A percentile compares a stretch with the other conserved stretches of the same genome.
These are phyloP conservation scores for Squalus acanthias DNA, from an alignment of 2,797 vertebrate species.

Conservation along the genomic window DNA sequence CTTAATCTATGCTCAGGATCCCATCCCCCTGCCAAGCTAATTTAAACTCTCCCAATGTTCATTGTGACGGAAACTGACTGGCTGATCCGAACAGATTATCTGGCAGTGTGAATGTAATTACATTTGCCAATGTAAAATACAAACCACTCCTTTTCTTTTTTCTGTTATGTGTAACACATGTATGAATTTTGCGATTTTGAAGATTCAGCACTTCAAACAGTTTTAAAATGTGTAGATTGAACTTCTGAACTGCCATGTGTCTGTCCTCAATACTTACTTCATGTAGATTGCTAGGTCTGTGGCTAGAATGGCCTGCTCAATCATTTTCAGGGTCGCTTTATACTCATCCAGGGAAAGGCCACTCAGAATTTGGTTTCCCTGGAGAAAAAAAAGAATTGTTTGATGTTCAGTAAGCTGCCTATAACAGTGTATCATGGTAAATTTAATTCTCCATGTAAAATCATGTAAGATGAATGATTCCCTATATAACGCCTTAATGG, in stretches of 20 bases:
- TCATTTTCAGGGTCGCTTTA: constrained; percentile 85
- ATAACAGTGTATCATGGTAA: not conserved
- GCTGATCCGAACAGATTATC: no score
- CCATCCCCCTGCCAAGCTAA: no score
- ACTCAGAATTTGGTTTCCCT: constrained; percentile 96
- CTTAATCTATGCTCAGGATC: no score
- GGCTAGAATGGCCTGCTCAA: constrained; percentile 90
- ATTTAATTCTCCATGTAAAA: not conserved
- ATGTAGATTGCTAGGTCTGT: constrained; percentile 94
- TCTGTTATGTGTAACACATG: not conserved
- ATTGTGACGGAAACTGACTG: no score
- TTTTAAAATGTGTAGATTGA: not conserved
- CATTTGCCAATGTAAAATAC: not conserved
- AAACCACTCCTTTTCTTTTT: not conserved
- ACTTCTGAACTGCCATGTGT: not conserved
- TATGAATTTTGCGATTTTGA: not conserved
- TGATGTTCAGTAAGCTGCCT: not conserved
- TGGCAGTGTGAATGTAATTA: no score
- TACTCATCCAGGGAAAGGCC: constrained; percentile 88
- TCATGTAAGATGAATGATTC: not conserved
- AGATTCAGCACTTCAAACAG: not conserved
- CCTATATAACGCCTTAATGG: not conserved
- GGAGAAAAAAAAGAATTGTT: constrained; percentile 37
- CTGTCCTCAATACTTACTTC: constrained; percentile 71
- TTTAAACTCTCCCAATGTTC: no score